These are phyloP conservation scores for Siniperca knerii DNA, from an alignment of 2,113 vertebrate genomes.

Conservation along the genomic window DNA sequence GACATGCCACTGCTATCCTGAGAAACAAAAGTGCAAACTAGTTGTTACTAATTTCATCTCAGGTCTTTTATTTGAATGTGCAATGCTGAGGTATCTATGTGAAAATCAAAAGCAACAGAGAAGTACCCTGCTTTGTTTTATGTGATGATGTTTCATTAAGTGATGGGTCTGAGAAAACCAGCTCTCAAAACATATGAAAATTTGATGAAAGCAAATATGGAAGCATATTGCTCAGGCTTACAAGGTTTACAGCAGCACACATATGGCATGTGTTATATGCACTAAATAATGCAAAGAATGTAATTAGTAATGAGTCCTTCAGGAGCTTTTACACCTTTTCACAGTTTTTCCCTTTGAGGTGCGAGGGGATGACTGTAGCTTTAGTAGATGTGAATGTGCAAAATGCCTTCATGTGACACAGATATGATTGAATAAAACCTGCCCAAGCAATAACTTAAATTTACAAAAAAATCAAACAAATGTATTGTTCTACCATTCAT, in stretches of 20 bases:
- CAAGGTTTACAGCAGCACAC: constrained; percentile 43
- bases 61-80: not conserved
- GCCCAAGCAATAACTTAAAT: not conserved
- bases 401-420: not conserved
- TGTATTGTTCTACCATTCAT: not conserved
- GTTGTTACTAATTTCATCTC: not conserved
- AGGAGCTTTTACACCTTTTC: constrained; percentile 21
- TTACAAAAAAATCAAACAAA: not conserved
- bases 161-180: not conserved
- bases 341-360: not conserved
- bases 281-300: constrained; percentile 70
- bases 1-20: not conserved
- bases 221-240: constrained; percentile 36
- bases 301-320: constrained; percentile 49
- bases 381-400: not conserved
- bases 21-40: not conserved
- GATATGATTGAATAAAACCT: not conserved
- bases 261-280: constrained; percentile 42
- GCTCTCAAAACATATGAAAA: constrained; percentile 41
- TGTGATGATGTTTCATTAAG: not conserved
- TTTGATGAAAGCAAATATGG: constrained; percentile 63
- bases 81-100: not conserved
- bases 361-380: not conserved
- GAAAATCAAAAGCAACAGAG: not conserved
- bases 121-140: not conserved